Base-by-base conservation (phyloP, 2,113 vertebrate genomes). In the Notarius lentiginosus region DNA sequence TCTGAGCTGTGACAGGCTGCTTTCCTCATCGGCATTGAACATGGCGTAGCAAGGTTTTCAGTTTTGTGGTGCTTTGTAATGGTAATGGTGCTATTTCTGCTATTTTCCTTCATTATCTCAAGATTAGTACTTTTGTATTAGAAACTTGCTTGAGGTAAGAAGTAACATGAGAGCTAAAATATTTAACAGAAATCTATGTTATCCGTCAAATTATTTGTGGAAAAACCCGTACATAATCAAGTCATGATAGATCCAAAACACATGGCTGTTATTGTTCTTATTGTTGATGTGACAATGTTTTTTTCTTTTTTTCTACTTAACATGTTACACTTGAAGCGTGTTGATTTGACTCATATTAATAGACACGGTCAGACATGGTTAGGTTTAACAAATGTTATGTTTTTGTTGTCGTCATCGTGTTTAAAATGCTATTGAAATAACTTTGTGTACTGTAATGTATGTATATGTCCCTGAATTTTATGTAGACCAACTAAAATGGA, bases 21-120 rank as follows among this genome's bases (percentile, higher is more conserved):
- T 53, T 53, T 7, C 51, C 51, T 77, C 49, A 77, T 53, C 75
- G 49, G 11, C 49, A 9, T 56, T 79, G 9, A 15, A 51, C 10
- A 14, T 49, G 53, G 22, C 11, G 47, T 24, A 27, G 49, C 24
- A 86, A 55, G 89, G 17, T 90, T 89, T 83, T 88, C 84, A 30
- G 86, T 87, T 70, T 83, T 79, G 53, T 91, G 93, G 92, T 94
- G 93, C 94, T 95, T 93, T 88, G 79, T 85, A 93, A 91, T 93
- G 95, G 79, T 85, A 93, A 91, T 93, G 95, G 94, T 95, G 95
- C 95, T 96, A 93, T 92, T 88, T 84, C 56, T 89, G 91, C 82
- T 80, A 83, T 89, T 87, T 84, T 75, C 84, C 86, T 82, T 91
- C 41, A 7, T 60, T 88, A 85, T 91, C 72, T 88, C 73, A 66